These are phyloP conservation scores for Nyctereutes procyonoides DNA, from an alignment of 2,113 vertebrate genomes.

Conservation along the genomic window DNA sequence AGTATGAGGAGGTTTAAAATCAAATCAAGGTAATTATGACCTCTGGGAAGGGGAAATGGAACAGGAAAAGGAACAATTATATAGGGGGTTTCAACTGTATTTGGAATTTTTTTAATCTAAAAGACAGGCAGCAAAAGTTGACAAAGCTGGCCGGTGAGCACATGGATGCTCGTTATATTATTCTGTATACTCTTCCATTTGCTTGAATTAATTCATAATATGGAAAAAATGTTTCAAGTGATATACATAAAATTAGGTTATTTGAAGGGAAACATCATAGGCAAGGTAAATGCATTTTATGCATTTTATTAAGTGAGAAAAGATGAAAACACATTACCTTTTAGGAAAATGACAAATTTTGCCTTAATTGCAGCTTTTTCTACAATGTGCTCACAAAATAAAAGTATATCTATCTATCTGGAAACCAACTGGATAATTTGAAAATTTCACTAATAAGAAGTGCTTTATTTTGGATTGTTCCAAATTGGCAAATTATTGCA, in stretches of 20 bases:
- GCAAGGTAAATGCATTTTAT: conserved; percentile 19
- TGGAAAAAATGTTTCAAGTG: neutral
- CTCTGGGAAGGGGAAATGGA: neutral
- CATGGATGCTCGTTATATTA: neutral
- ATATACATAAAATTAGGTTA: conserved; percentile 9
- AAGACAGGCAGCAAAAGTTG: neutral
- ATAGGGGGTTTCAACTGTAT: neutral
- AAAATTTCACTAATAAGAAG: conserved; percentile 45
- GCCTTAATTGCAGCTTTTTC: neutral
- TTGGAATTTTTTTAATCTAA: conserved; percentile 40
- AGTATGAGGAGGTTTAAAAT: neutral
- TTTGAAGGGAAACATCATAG: conserved; percentile 23
- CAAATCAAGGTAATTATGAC: conserved; percentile 25
- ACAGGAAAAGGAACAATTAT: neutral
- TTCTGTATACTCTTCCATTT: conserved; percentile 9
- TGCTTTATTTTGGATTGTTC: neutral
- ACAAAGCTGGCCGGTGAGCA: neutral
- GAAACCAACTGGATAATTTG: conserved; percentile 35
- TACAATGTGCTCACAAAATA: neutral
- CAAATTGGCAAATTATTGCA: neutral
- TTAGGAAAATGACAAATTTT: neutral
- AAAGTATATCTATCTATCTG: neutral
- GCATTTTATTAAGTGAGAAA: conserved; percentile 37
- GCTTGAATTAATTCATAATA: conserved; percentile 29
- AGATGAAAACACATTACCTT: neutral